Base-by-base conservation (phyloP, 2,797 vertebrate species). In the Emydoidea blandingii region DNA sequence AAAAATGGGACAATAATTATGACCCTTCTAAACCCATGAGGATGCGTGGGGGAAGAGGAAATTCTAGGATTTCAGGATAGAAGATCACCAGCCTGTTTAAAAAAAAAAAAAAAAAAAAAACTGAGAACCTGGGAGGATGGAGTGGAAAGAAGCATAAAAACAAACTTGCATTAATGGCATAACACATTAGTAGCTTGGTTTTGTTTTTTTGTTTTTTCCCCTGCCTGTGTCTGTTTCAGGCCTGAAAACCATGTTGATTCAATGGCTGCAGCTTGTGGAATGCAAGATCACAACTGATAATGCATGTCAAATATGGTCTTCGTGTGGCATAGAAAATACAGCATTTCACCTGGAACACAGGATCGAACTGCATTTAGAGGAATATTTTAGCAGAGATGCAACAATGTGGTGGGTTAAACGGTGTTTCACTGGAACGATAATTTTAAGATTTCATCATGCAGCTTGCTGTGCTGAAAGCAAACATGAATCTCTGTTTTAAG, bases 131-230 rank as follows among this genome's bases (percentile, higher is more conserved):
- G 65, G n/a, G 65, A 37, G 18, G 65, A 2, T n/a, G 37, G 53
- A 53, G 16, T 52, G 11, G 78, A 82, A 49, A 59, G 12, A 52
- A 81, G 21, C 21, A 1, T 4, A 31, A 52, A 68, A 74, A 29
- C n/a, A 68, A 82, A 65, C 14, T 34, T 12, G 34, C 16, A 11
- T 5, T 23, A 19, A 18, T 53, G 25, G 52, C 3, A 0, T 15
- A 18, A 25, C 25, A 49, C 53, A 72, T n/a, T 37, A 5, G n/a
- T 81, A 80, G 10, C 4, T 57, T 86, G 8, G 12, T 31, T 2
- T 19, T n/a, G 34, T 37, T 29, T 25, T 4, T 29, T 31, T 5
- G 4, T 1, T 4, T 0, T 8, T 29, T 56, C 41, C 12, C 21
- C 54, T 10, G 25, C 54, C 34, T 78, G 81, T 47, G 2, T 81